phyloP scores from a whole-genome alignment of 2,113 vertebrate species.

The Desmodus rotundus region DNA sequence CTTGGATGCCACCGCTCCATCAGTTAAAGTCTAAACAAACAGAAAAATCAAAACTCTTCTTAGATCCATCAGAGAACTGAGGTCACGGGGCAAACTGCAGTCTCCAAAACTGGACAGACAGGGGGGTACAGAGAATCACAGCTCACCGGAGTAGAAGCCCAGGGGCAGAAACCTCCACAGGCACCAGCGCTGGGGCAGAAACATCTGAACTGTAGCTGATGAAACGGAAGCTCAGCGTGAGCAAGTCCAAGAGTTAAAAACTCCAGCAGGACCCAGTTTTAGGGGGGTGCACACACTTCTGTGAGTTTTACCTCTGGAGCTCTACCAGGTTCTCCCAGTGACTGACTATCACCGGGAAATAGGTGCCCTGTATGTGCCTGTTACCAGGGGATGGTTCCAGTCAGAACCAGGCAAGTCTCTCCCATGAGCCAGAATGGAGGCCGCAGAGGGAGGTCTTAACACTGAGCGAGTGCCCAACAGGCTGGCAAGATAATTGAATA shows the following conservation, averaged over 20 bases:
- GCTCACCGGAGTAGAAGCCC: neutral
- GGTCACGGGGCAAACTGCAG: neutral
- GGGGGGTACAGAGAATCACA: neutral
- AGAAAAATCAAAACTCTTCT: neutral
- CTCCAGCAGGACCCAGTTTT: neutral
- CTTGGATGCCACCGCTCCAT: neutral
- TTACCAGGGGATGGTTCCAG: too few relatives aligned
- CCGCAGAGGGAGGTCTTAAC: too few relatives aligned
- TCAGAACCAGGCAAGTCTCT: too few relatives aligned
- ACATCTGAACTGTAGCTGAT: neutral
- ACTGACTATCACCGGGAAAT: neutral
- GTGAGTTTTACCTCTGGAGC: neutral
- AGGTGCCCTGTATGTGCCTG: too few relatives aligned
- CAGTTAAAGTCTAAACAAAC: neutral
- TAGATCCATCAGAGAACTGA: neutral
- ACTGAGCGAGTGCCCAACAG: too few relatives aligned
- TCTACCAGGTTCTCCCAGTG: neutral
- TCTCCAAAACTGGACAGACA: neutral
- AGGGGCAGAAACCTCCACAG: neutral
- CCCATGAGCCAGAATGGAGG: too few relatives aligned
- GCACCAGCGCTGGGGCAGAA: neutral
- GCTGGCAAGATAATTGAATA: too few relatives aligned
- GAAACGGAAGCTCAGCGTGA: neutral
- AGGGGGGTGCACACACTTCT: accelerated
- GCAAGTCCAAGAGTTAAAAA: neutral